Evolutionary conservation across 35 echinoderm and acorn worm genomes (phyloP).

Genomic region (Nesometra sesokonis): DNA sequence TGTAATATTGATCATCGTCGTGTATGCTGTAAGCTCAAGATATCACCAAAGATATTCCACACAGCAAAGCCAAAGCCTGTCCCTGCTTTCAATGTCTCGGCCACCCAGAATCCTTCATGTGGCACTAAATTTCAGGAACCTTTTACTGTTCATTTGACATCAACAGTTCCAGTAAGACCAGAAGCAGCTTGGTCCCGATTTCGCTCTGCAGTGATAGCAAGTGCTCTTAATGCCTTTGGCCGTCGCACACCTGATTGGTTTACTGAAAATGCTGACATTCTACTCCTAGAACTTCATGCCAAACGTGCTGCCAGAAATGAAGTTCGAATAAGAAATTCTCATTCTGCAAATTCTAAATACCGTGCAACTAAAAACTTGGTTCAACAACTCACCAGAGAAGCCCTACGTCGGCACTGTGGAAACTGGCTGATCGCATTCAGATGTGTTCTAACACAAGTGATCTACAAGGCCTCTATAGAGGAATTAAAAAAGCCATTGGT

Average conservation of each 20-base stretch:
- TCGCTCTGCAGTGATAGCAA: too few species aligned
- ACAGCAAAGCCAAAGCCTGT: too few species aligned
- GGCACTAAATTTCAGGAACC: too few species aligned
- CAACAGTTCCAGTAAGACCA: too few species aligned
- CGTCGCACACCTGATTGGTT: not conserved
- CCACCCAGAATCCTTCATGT: too few species aligned
- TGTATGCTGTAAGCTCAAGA: too few species aligned
- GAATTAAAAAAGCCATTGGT: constrained; percentile 8
- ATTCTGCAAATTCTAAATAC: not conserved
- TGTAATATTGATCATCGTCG: too few species aligned
- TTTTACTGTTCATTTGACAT: too few species aligned
- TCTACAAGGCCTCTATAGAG: constrained; percentile 1
- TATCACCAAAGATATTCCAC: too few species aligned
- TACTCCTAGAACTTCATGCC: constrained; percentile 10
- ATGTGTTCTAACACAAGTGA: constrained; percentile 7
- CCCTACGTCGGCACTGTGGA: not conserved
- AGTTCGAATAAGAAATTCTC: not conserved
- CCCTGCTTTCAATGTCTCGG: too few species aligned
- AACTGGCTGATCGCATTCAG: not conserved
- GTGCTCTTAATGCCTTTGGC: not conserved
- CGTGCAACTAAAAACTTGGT: not conserved
- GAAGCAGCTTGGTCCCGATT: too few species aligned
- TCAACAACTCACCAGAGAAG: not conserved
- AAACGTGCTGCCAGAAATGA: constrained; percentile 12
- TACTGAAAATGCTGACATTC: constrained; percentile 4